phyloP scores from a whole-genome alignment of 1,140 invertebrate genomes.

The Drosophila sulfurigaster region DNA sequence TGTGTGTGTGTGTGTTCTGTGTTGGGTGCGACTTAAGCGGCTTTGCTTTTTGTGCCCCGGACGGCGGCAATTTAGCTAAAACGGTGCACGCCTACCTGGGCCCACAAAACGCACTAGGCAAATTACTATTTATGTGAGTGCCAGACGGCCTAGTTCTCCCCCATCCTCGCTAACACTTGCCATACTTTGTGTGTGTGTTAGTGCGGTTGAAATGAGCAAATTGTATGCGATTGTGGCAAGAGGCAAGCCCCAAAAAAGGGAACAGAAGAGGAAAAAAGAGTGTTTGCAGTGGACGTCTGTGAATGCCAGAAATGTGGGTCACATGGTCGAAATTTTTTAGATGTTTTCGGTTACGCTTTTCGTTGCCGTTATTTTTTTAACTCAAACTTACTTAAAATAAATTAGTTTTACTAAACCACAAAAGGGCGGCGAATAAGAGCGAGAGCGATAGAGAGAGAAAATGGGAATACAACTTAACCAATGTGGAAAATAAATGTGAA shows the following conservation, averaged over 20 bases:
- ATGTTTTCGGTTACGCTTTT: constrained; percentile 25
- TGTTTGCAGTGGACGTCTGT: constrained; percentile 43
- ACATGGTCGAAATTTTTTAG: constrained; percentile 61
- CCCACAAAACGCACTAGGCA: constrained; percentile 78
- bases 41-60: constrained; percentile 72
- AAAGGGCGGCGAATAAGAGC: constrained; percentile 26
- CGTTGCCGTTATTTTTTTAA: constrained; percentile 26
- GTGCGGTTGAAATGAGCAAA: constrained; percentile 79
- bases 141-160: constrained; percentile 35
- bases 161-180: neutral
- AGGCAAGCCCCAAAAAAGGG: constrained; percentile 38
- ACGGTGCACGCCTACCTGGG: constrained; percentile 79
- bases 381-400: constrained; percentile 76
- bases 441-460: neutral
- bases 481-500: constrained; percentile 75
- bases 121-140: constrained; percentile 81
- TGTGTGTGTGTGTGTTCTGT: no score
- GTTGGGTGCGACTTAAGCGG: constrained; percentile 73
- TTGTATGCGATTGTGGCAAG: constrained; percentile 75
- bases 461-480: constrained; percentile 53
- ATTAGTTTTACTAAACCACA: constrained; percentile 77
- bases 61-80: constrained; percentile 81
- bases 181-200: constrained; percentile 43
- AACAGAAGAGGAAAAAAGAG: constrained; percentile 29
- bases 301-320: constrained; percentile 70